Base-by-base conservation (phyloP, 2,888 invertebrate species). In the Cosmopolites sordidus region DNA sequence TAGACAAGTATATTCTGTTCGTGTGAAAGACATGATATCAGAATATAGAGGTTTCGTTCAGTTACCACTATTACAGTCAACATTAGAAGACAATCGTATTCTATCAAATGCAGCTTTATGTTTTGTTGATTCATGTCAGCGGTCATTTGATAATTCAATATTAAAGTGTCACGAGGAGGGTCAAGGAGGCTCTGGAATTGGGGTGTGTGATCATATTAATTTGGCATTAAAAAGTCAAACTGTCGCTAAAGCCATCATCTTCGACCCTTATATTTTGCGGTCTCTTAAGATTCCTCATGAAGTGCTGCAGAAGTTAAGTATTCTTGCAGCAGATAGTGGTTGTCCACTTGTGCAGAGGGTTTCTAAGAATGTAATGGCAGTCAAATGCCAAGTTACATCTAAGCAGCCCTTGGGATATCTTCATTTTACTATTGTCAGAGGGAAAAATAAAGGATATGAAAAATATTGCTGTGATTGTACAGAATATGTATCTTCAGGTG, bases 21-120 rank as follows among this genome's bases (percentile, higher is more conserved):
- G 84, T 42, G 78, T 83, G 1, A 76, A 83, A 43, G 87, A 87
- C 59, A 79, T 82, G 58, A 83, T 84, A 0, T 82, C 84, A 1
- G 84, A 87, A 56, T 81, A 83, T 48, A 75, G 89, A 37, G 87
- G 84, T 16, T 89, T 90, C 70, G 89, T 89, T 1, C 84, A 85
- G 58, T 74, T 71, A 62, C 78, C 69, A 63, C 74, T 69, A 58
- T 73, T 61, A 57, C 73, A 54, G 66, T 57, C 62, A 12, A 51
- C 56, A 37, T 50, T 51, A n/a, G 57, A 74, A 71, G 63, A 62
- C 16, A 44, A 60, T 9, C 59, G 55, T 38, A 51, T 66, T 17
- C 58, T 66, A 12, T 64, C 67, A 1, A 66, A 72, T 54, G 69
- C 69, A 8, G 71, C 80, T 1, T 67, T 80, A 38, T 82, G 82